Evolutionary conservation across 1,140 invertebrate genomes (phyloP).

Genomic region (Argopecten irradians): DNA sequence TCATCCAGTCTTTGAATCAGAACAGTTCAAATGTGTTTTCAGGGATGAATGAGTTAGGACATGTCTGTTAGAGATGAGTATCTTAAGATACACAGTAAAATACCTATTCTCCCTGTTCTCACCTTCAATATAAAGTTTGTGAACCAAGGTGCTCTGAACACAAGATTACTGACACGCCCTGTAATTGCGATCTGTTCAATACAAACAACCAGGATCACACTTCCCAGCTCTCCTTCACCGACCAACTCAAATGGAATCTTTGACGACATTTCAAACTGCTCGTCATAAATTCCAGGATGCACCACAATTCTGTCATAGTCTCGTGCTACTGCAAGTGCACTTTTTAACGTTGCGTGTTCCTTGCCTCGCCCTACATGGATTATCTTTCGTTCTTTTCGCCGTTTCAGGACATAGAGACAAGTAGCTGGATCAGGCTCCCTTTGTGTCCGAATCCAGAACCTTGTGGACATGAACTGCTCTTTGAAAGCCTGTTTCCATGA

Average conservation of each 20-base stretch:
- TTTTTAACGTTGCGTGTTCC: slow-evolving; percentile 65
- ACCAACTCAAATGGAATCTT: slow-evolving; percentile 73
- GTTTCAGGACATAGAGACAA: slow-evolving; percentile 64
- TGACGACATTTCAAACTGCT: slow-evolving; percentile 71
- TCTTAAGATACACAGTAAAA: neutral
- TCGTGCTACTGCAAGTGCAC: slow-evolving; percentile 65
- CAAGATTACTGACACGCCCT: slow-evolving; percentile 68
- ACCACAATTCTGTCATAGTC: slow-evolving; percentile 70
- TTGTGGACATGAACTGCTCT: slow-evolving; percentile 62
- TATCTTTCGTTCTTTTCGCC: slow-evolving; percentile 56
- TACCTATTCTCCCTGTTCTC: slow-evolving; percentile 19
- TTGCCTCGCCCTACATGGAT: slow-evolving; percentile 66
- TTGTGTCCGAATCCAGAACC: slow-evolving; percentile 61
- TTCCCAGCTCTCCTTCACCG: slow-evolving; percentile 68
- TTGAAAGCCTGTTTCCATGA: slow-evolving; percentile 68
- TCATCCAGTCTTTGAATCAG: too few relatives aligned
- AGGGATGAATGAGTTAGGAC: too few relatives aligned
- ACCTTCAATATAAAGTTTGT: slow-evolving; percentile 72
- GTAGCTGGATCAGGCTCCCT: slow-evolving; percentile 50
- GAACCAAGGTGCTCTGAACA: slow-evolving; percentile 72
- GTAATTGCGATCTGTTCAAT: slow-evolving; percentile 68
- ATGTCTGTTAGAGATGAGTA: too few relatives aligned
- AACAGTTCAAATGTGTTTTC: too few relatives aligned
- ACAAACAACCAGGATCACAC: slow-evolving; percentile 70
- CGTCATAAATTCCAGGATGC: slow-evolving; percentile 72